Conservation (phyloP, 2,797 vertebrate genomes). For the Rhinoraja longicauda region DNA sequence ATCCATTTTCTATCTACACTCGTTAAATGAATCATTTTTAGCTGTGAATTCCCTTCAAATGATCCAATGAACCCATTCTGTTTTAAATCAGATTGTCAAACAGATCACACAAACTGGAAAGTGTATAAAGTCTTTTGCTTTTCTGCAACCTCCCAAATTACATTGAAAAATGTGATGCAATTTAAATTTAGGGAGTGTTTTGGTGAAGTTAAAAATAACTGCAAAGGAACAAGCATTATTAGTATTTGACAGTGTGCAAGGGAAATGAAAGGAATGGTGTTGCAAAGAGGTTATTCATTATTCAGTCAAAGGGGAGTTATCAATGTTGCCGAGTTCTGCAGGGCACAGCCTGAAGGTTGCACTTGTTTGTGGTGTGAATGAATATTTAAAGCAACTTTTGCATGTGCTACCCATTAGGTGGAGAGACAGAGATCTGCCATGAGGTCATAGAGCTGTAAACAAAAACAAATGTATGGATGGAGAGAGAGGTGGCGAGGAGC, state of each 20-base stretch:
- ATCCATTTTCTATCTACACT: conserved; percentile 26
- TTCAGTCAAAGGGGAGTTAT: not conserved
- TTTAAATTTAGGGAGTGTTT: not conserved
- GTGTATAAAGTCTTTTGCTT: not conserved
- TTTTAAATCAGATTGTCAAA: not conserved
- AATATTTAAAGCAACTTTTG: conserved; percentile 34
- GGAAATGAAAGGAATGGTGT: not conserved
- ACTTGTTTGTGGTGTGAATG: not conserved
- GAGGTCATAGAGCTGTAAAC: not conserved
- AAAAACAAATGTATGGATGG: not conserved
- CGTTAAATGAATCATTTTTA: conserved; percentile 14
- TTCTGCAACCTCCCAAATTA: conserved; percentile 1
- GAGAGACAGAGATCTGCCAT: not conserved
- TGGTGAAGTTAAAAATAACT: conserved; percentile 6
- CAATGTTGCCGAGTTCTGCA: conserved; percentile 23
- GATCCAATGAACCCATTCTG: not conserved
- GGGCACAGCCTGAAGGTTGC: not conserved
- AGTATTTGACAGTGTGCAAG: not conserved
- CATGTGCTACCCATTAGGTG: not conserved
- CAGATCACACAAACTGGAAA: not conserved
- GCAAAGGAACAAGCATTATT: not conserved
- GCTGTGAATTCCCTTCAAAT: not conserved
- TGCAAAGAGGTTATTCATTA: not conserved
- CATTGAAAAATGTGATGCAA: not conserved
- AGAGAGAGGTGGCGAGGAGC: not conserved